Conservation (phyloP, 2,888 invertebrate species). For the Hoplodrina blanda region DNA sequence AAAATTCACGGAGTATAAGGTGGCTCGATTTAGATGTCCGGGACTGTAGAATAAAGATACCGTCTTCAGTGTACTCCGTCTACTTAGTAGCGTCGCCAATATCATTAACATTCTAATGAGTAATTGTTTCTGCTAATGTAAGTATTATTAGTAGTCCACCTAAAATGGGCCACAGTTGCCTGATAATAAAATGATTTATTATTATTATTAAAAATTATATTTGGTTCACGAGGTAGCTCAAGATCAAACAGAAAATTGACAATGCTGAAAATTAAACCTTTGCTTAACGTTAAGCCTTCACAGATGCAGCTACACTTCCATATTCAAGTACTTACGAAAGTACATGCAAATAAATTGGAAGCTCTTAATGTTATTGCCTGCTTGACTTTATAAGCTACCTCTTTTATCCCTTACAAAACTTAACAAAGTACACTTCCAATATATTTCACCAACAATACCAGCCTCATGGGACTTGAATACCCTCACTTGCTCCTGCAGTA, state of each 20-base stretch:
- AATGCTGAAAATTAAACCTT: neutral
- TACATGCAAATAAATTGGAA: constrained; percentile 24
- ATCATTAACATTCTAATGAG: neutral
- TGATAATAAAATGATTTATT: no score
- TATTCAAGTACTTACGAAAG: neutral
- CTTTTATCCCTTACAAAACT: constrained; percentile 23
- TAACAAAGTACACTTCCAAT: constrained; percentile 47
- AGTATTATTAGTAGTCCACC: no score
- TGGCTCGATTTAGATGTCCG: no score
- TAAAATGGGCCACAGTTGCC: no score
- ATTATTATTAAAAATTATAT: no score
- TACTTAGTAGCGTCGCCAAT: neutral
- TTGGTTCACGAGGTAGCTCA: neutral
- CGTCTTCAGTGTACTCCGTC: neutral
- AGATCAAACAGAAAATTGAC: neutral
- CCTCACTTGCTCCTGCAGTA: constrained; percentile 61
- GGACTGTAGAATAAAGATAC: neutral
- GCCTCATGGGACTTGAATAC: constrained; percentile 43
- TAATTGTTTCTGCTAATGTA: neutral
- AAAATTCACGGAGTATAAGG: no score
- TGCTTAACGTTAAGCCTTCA: neutral
- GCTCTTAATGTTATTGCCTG: constrained; percentile 35
- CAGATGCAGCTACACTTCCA: constrained; percentile 14
- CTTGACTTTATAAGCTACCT: constrained; percentile 31
- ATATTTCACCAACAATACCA: constrained; percentile 48